These are phyloP conservation scores for Microcebus griseorufus DNA, from an alignment of 2,113 vertebrate species.

Conservation along the genomic window DNA sequence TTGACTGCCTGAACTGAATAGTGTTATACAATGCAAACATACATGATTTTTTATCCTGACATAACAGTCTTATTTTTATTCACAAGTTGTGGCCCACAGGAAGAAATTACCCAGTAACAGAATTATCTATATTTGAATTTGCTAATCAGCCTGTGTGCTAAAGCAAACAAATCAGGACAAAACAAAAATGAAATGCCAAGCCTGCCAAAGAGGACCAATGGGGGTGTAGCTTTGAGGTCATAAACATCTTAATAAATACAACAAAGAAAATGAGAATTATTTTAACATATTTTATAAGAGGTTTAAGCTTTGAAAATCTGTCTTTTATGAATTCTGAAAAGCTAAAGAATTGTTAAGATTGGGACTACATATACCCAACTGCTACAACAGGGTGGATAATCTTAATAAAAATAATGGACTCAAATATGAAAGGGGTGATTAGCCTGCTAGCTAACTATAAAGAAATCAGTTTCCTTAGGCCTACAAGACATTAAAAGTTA, in stretches of 20 bases:
- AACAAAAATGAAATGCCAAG: not conserved
- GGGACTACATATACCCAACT: not conserved
- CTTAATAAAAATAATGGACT: not conserved
- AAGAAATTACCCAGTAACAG: not conserved
- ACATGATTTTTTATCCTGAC: not conserved
- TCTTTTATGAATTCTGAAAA: not conserved
- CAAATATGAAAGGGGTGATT: not conserved
- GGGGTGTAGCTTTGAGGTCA: not conserved
- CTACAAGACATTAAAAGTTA: not conserved
- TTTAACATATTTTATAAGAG: not conserved
- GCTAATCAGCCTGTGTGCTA: not conserved
- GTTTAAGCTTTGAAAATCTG: conserved; percentile 6
- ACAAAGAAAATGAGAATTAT: not conserved
- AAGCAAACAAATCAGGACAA: not conserved
- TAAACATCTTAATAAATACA: not conserved
- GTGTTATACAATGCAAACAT: conserved; percentile 1
- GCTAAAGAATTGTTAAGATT: not conserved
- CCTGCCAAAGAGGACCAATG: not conserved
- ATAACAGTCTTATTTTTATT: not conserved
- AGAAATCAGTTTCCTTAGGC: not conserved
- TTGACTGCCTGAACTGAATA: not conserved
- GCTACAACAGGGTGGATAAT: not conserved
- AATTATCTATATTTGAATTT: not conserved
- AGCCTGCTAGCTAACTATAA: not conserved
- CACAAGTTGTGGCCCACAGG: not conserved